These are phyloP conservation scores for Eubucco bourcierii DNA, from an alignment of 2,113 vertebrate species.

Conservation along the genomic window DNA sequence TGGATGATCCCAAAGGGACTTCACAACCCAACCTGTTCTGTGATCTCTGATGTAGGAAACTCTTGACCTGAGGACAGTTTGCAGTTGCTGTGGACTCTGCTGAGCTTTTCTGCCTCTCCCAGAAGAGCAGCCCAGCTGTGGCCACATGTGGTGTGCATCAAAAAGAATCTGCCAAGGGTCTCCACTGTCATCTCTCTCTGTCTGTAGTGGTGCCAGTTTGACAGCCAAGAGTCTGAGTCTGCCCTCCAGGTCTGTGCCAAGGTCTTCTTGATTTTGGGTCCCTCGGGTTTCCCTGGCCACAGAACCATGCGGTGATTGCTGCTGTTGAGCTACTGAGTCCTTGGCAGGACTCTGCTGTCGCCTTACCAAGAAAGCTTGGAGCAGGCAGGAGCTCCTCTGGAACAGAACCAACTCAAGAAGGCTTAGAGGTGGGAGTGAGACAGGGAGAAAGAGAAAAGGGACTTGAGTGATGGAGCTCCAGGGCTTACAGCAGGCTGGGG, in stretches of 20 bases:
- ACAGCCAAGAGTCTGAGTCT: not conserved
- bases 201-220: fast-evolving
- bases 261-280: not conserved
- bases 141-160: not conserved
- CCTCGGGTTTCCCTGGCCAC: not conserved
- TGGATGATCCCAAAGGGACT: no score
- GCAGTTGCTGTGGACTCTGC: not conserved
- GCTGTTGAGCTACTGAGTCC: fast-evolving
- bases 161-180: not conserved
- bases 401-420: not conserved
- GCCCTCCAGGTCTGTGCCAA: not conserved
- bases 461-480: not conserved
- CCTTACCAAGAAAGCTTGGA: not conserved
- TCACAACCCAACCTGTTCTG: no score
- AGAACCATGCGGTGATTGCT: not conserved
- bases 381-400: not conserved
- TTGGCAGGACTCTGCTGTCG: fast-evolving
- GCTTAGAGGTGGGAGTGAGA: not conserved
- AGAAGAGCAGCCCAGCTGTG: not conserved
- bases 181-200: not conserved
- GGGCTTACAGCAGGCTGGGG: not conserved
- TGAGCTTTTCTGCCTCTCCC: not conserved
- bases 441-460: not conserved
- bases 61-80: not conserved
- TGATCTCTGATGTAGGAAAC: not conserved